Evolutionary conservation across 2,797 vertebrate species (phyloP).

Genomic region (Lagodon rhomboides): DNA sequence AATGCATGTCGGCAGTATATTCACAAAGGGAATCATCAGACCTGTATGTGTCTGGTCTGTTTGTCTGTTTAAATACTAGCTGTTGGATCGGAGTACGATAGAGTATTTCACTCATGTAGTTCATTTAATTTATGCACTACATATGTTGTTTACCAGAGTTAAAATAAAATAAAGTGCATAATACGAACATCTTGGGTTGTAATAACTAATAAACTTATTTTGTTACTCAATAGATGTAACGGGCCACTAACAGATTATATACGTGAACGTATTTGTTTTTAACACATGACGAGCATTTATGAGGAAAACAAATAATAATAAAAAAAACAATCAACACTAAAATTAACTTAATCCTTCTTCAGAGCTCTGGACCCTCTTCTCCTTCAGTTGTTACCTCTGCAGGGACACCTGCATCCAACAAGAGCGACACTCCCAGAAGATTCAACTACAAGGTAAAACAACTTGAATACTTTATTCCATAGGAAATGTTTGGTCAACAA

Average conservation of each 20-base stretch:
- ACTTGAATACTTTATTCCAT: neutral
- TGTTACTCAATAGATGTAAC: neutral
- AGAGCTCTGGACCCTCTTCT: conserved; percentile 90
- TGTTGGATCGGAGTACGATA: neutral
- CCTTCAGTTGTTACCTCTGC: conserved; percentile 84
- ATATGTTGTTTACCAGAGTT: conserved; percentile 4
- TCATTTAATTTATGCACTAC: conserved; percentile 1
- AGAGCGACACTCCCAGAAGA: conserved; percentile 87
- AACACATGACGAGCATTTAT: neutral
- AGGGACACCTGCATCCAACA: conserved; percentile 90
- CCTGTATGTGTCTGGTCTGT: conserved; percentile 1
- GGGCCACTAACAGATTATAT: neutral
- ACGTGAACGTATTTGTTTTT: neutral
- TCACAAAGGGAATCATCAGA: conserved; percentile 27
- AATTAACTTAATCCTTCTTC: conserved; percentile 4
- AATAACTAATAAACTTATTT: too few species aligned
- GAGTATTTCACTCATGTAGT: neutral
- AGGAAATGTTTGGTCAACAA: neutral
- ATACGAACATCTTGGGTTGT: neutral
- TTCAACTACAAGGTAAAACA: conserved; percentile 90
- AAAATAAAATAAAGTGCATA: neutral
- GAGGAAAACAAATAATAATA: neutral
- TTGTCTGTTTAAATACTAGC: conserved; percentile 19
- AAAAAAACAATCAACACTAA: neutral
- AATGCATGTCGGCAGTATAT: conserved; percentile 49